Evolutionary conservation across 1,140 invertebrate genomes (phyloP).

Genomic region (Melanaphis sacchari): DNA sequence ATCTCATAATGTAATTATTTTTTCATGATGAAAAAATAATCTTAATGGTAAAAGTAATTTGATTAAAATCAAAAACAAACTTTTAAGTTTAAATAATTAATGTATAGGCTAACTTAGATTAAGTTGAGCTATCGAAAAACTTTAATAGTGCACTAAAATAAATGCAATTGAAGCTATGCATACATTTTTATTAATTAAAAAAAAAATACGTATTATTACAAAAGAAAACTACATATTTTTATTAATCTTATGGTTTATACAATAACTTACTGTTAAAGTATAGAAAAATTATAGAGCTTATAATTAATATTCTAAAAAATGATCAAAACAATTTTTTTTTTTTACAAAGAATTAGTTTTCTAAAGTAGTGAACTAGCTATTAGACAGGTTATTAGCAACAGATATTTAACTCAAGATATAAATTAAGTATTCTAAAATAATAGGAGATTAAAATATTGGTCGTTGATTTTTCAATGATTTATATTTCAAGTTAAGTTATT

Average conservation of each 20-base stretch:
- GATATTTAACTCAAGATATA: background rate
- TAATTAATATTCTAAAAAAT: background rate
- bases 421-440: background rate
- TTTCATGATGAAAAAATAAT: no score
- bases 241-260: no score
- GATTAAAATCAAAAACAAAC: background rate
- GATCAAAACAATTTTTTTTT: background rate
- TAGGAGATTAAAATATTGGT: background rate
- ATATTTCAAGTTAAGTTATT: background rate
- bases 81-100: background rate
- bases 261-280: background rate
- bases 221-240: background rate
- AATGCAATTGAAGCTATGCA: background rate
- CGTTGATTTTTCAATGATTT: background rate
- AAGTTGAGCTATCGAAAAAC: background rate
- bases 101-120: background rate
- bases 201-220: background rate
- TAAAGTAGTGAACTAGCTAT: background rate
- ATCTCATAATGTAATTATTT: no score
- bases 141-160: background rate
- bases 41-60: no score
- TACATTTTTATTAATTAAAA: background rate
- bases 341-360: background rate
- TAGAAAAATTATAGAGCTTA: background rate
- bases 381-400: background rate